Evolutionary conservation across 2,113 vertebrate genomes (phyloP), one percentile per base, ranked within the genome.

Genomic region (Nymphicus hollandicus): DNA sequence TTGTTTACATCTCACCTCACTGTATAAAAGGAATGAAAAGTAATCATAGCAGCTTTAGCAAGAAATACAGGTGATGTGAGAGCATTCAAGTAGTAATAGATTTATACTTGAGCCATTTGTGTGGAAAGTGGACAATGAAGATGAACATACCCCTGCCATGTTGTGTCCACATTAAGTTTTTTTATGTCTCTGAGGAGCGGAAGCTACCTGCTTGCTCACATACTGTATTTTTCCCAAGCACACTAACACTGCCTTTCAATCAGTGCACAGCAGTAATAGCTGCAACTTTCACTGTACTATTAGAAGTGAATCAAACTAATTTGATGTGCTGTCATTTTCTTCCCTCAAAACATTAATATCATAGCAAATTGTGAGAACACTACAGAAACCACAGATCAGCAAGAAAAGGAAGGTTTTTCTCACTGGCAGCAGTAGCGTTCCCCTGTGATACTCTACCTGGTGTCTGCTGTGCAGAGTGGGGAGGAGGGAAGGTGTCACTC

Each of bases 391-490:
- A 74, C 39, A 52, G 25, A 87, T 83, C 2, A 18, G 15, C 60
- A 58, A 58, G 39, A 73, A 77, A 76, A 82, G 6, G 28, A 71
- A 46, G 7, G 25, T 66, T 22, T 19, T 85, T 33, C 13, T 77
- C 56, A 29, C 55, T 46, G 43, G 47, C 27, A 78, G 72, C 29
- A 74, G 50, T 22, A 39, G 10, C 0, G 1, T 29, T 28, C 14
- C n/a, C 19, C 4, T 33, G 3, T 1, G 14, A 70, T 11, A 31
- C 1, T 12, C 52, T 53, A 39, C 44, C 49, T 24, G 6, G 25
- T 31, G 31, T 31, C 35, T 31, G 22, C 18, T 23, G 1, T 0
- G 0, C 0, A 0, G 0, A 3, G 19, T 8, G 17, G 9, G 12
- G 22, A 69, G 72, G 24, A 61, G 49, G 25, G n/a, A 83, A 85